Conservation (phyloP, 37 sponge, comb jelly and placozoan genomes). For the Ephydatia muelleri region DNA sequence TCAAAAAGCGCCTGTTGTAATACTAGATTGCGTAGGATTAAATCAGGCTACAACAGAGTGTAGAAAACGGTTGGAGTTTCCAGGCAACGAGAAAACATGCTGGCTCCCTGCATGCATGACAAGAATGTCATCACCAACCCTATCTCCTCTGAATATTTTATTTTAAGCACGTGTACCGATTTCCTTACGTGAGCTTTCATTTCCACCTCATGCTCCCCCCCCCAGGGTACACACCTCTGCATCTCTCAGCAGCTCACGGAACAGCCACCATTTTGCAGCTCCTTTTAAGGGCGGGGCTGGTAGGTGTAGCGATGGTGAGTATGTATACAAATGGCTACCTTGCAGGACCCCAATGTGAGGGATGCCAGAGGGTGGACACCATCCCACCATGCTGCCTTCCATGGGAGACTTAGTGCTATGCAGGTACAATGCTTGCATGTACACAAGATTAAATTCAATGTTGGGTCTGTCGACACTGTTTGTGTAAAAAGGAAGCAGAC, state of each 20-base stretch:
- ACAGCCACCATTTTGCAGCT: constrained; percentile 34
- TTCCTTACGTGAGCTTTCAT: neutral
- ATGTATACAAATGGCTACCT: constrained; percentile 37
- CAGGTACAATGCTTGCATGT: constrained; percentile 29
- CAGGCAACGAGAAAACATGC: neutral
- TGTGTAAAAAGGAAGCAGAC: too few relatives aligned
- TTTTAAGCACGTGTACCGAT: constrained; percentile 41
- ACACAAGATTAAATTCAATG: neutral
- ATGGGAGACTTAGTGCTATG: constrained; percentile 59
- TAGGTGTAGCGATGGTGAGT: constrained; percentile 35
- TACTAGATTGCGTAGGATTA: constrained; percentile 45
- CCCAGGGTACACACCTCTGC: constrained; percentile 63
- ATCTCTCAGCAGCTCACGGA: constrained; percentile 80
- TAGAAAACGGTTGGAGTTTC: too few relatives aligned
- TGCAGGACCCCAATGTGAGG: constrained; percentile 37
- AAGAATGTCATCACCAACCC: constrained; percentile 66
- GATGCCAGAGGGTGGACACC: constrained; percentile 75
- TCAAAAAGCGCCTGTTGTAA: too few relatives aligned
- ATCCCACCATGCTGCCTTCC: constrained; percentile 77
- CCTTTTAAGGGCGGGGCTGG: constrained; percentile 49
- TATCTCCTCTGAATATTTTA: constrained; percentile 66
- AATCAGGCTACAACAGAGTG: constrained; percentile 29
- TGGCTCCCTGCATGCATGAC: constrained; percentile 22
- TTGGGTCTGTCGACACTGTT: too few relatives aligned
- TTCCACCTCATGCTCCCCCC: neutral